Base-by-base conservation (phyloP, 2,113 vertebrate species). In the Ctenodactylus gundi region DNA sequence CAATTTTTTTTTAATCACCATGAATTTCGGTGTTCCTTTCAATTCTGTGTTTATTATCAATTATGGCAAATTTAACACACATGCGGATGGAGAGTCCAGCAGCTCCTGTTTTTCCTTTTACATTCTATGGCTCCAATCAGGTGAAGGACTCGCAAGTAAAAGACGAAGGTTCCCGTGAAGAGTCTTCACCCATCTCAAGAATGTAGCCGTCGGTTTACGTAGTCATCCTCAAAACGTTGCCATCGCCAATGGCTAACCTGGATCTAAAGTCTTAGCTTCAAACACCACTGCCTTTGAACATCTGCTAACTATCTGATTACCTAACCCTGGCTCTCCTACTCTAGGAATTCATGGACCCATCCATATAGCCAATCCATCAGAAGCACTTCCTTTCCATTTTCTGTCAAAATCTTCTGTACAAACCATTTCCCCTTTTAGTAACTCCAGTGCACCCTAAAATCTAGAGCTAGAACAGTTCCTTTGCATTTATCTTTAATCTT, bases 201-300 rank as follows among this genome's bases (percentile, higher is more conserved):
- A 34, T 1, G 23, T 0, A 21, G 8, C 14, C 2, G 12, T 31
- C 58, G 4, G 29, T 34, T 49, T 84, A 34, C 4, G 20, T 18
- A 41, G 41, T 20, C 15, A 81, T 31, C 57, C 58, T 29, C 10
- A 49, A 87, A 65, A 70, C 12, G 91, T 39, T 25, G 9, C 58
- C 9, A 44, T 80, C 13, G 57, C 14, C 3, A 13, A 29, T 20
- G 57, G 51, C 75, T 12, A 8, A 0, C n/a, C 29, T 62, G 55
- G 29, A 34, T 76, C 34, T 70, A 70, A 91, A 65, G 25, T 85
- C 49, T 83, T 51, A 27, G 49, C 83, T 86, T 41, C 60, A 64
- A 82, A 90, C 2, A 7, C 4, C 41, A 3, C 60, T 34, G 0
- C 55, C 53, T 51, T 65, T 85, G 20, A n/a, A n/a, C n/a, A n/a